phyloP scores from a whole-genome alignment of 2,888 invertebrate genomes.

The Folsomia candida region DNA sequence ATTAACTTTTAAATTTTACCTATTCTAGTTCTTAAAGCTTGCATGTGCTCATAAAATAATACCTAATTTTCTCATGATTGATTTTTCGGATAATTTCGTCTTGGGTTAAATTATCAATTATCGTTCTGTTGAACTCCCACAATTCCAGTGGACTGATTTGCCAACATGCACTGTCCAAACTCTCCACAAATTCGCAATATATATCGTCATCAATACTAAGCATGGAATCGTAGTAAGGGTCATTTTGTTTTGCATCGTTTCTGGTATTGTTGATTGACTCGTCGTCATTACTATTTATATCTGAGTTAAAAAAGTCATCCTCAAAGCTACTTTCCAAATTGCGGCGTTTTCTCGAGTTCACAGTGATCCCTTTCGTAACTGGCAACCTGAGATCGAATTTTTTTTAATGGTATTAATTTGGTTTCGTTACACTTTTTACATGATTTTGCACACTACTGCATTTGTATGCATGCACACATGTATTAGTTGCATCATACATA shows the following conservation, averaged over 20 bases:
- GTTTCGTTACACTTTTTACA: background rate
- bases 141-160: conserved; percentile 67
- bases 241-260: background rate
- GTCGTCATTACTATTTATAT: background rate
- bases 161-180: conserved; percentile 63
- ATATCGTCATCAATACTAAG: conserved; percentile 60
- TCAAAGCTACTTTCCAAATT: background rate
- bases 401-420: too few species aligned
- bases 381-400: conserved; percentile 27
- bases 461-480: too few species aligned
- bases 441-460: too few species aligned
- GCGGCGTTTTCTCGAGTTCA: background rate
- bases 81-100: conserved; percentile 64
- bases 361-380: conserved; percentile 20
- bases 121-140: conserved; percentile 64
- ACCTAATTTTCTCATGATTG: conserved; percentile 60
- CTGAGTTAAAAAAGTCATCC: conserved; percentile 8
- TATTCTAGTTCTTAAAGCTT: background rate
- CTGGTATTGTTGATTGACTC: background rate
- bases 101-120: conserved; percentile 60
- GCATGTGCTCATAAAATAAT: conserved; percentile 25
- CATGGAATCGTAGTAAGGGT: conserved; percentile 59
- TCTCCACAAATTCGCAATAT: conserved; percentile 66
- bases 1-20: conserved; percentile 1
- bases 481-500: too few species aligned